A percentile compares a stretch with the other conserved stretches of the same genome.
phyloP scores from a whole-genome alignment of 2,888 invertebrate genomes.

The Clistopyga incitator region DNA sequence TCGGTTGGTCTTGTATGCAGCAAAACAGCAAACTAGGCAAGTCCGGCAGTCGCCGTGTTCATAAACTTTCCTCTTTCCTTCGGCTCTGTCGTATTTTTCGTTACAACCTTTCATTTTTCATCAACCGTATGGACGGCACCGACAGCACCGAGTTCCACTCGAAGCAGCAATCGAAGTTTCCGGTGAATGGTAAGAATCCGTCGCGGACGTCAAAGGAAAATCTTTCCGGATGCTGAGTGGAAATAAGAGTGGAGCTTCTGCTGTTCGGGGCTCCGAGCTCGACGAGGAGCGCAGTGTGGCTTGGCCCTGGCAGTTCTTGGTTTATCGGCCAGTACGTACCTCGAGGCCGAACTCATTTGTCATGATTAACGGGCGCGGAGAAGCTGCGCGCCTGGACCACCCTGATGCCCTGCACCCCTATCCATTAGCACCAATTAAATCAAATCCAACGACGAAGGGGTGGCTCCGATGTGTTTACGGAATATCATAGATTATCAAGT shows the following conservation, averaged over 20 bases:
- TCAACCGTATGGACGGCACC: slow-evolving; percentile 59
- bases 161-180: slow-evolving; percentile 51
- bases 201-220: slow-evolving; percentile 42
- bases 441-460: slow-evolving; percentile 73
- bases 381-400: slow-evolving; percentile 76
- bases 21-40: slow-evolving; percentile 11
- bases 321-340: slow-evolving; percentile 61
- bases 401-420: slow-evolving; percentile 77
- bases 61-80: slow-evolving; percentile 55
- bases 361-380: slow-evolving; percentile 67
- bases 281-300: neutral
- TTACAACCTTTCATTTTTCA: slow-evolving; percentile 57
- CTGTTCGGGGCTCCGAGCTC: slow-evolving; percentile 10
- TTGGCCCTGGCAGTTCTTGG: slow-evolving; percentile 42
- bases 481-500: slow-evolving; percentile 71
- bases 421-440: slow-evolving; percentile 81
- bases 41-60: slow-evolving; percentile 17
- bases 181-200: slow-evolving; percentile 50
- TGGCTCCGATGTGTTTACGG: slow-evolving; percentile 72
- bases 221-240: slow-evolving; percentile 5
- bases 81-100: slow-evolving; percentile 31
- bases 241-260: slow-evolving; percentile 25
- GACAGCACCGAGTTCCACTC: slow-evolving; percentile 15
- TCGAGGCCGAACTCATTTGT: slow-evolving; percentile 69
- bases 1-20: slow-evolving; percentile 34